Evolutionary conservation across 2,888 invertebrate species (phyloP).

Genomic region (Drosophila macrospina): DNA sequence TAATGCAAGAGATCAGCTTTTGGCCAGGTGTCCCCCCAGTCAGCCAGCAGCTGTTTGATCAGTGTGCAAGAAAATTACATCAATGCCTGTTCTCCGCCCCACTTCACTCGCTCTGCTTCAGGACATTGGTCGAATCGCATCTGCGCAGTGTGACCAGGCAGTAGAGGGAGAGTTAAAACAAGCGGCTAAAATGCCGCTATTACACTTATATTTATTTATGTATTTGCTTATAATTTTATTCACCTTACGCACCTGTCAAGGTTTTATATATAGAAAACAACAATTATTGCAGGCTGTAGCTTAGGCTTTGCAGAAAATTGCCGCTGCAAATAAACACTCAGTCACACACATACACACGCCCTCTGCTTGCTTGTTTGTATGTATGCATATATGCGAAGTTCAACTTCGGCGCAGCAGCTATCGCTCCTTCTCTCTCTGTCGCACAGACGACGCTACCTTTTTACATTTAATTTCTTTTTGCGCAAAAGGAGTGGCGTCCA

Average conservation of each 20-base stretch:
- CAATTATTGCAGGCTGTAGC: slow-evolving; percentile 17
- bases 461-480: slow-evolving; percentile 57
- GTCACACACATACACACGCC: slow-evolving; percentile 17
- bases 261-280: slow-evolving; percentile 12
- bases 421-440: slow-evolving; percentile 37
- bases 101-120: background rate
- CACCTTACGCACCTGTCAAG: slow-evolving; percentile 37
- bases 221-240: slow-evolving; percentile 22
- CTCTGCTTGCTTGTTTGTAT: slow-evolving; percentile 40
- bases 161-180: slow-evolving; percentile 2
- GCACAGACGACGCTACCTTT: slow-evolving; percentile 52
- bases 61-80: slow-evolving; percentile 25
- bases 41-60: slow-evolving; percentile 50
- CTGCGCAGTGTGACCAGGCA: slow-evolving; percentile 36
- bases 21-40: slow-evolving; percentile 39
- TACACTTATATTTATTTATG: background rate
- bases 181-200: slow-evolving; percentile 20
- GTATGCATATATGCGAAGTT: slow-evolving; percentile 45
- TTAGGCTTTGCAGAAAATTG: slow-evolving; percentile 27
- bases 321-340: slow-evolving; percentile 24
- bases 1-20: slow-evolving; percentile 36
- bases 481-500: slow-evolving; percentile 74
- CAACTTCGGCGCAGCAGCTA: slow-evolving; percentile 69
- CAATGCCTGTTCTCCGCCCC: background rate
- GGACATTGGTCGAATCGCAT: slow-evolving; percentile 17